phyloP scores from a whole-genome alignment of 2,113 vertebrate genomes.

The Mungos mungo region DNA sequence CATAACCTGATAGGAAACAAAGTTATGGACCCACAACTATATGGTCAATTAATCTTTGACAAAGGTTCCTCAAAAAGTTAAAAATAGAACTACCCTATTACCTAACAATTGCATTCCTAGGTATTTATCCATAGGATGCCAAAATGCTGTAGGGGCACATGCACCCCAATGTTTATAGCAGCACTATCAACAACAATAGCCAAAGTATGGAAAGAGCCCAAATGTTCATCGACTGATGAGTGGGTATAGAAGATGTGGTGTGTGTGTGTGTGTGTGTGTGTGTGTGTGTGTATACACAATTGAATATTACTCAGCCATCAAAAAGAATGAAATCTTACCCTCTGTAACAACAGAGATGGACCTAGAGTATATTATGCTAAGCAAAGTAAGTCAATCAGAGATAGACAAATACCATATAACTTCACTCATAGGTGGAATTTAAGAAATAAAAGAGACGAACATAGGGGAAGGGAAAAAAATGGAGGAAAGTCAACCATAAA shows the following conservation, averaged over 20 bases:
- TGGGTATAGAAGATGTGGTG: neutral
- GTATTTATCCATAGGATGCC: neutral
- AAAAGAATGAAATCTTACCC: neutral
- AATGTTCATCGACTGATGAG: neutral
- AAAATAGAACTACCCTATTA: neutral
- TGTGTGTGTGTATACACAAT: neutral
- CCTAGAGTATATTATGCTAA: neutral
- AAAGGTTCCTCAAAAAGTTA: neutral
- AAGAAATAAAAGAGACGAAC: neutral
- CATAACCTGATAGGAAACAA: neutral
- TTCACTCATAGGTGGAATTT: neutral
- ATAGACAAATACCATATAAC: neutral
- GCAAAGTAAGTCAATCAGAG: neutral
- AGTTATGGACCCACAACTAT: neutral
- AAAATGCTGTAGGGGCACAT: neutral
- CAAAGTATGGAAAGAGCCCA: neutral
- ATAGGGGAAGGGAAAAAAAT: neutral
- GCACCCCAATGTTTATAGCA: neutral
- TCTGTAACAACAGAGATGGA: neutral
- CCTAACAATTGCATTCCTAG: neutral
- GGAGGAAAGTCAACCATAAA: neutral
- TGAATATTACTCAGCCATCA: neutral
- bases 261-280: too few species aligned
- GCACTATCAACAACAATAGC: neutral
- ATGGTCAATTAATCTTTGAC: neutral